phyloP scores from a whole-genome alignment of 2,113 vertebrate genomes.

The Sakesphorus luctuosus region DNA sequence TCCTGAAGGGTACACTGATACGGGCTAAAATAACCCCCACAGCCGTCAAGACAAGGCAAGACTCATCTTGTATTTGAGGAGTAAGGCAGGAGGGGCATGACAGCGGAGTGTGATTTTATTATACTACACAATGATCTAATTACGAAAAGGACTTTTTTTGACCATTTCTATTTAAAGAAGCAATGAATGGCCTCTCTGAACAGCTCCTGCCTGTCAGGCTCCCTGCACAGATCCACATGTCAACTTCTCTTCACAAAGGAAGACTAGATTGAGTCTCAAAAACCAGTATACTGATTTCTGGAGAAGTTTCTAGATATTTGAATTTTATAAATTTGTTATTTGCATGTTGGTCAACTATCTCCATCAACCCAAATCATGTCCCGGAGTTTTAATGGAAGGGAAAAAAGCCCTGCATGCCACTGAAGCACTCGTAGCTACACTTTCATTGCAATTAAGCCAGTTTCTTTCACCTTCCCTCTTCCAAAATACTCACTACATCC shows the following conservation, averaged over 20 bases:
- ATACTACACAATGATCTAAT: background rate
- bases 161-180: conserved; percentile 20
- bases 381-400: background rate
- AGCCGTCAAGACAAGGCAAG: conserved; percentile 19
- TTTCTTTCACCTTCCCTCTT: background rate
- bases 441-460: background rate
- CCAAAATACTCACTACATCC: background rate
- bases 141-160: background rate
- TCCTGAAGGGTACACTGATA: background rate
- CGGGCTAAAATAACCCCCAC: conserved; percentile 16
- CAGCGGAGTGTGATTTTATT: background rate
- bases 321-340: background rate
- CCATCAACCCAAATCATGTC: background rate
- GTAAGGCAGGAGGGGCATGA: background rate
- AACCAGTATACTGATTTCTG: background rate
- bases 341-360: background rate
- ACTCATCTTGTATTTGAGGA: conserved; percentile 9
- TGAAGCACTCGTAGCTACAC: background rate
- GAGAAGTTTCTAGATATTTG: background rate
- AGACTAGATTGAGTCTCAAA: background rate
- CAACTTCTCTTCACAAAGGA: background rate
- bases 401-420: background rate
- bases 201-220: background rate
- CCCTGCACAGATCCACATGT: background rate
- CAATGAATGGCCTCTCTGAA: background rate